These are phyloP conservation scores for Trichonephila clavipes DNA, from an alignment of 1,140 invertebrate species.

Conservation along the genomic window DNA sequence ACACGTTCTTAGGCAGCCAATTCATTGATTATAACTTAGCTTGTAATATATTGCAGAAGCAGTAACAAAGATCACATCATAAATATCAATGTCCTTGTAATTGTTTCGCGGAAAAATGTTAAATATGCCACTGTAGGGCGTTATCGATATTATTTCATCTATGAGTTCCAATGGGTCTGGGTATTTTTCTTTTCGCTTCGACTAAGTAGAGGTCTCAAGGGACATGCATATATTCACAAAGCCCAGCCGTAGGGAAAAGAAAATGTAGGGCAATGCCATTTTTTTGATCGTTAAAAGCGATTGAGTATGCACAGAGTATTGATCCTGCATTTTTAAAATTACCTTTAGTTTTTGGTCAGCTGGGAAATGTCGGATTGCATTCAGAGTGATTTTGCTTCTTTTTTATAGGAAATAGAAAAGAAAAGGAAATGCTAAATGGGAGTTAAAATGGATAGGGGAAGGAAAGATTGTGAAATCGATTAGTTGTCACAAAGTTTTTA, in stretches of 20 bases:
- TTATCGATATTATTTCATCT: constrained; percentile 36
- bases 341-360: neutral
- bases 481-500: neutral
- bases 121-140: constrained; percentile 28
- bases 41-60: neutral
- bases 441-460: neutral
- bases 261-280: constrained; percentile 13
- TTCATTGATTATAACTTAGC: neutral
- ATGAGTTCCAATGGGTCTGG: constrained; percentile 10
- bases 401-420: neutral
- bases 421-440: neutral
- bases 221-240: constrained; percentile 36
- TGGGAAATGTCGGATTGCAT: neutral
- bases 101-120: neutral
- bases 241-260: neutral
- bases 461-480: neutral
- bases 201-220: constrained; percentile 7
- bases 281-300: neutral
- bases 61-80: neutral
- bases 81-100: neutral
- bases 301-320: neutral
- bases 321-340: neutral
- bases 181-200: neutral
- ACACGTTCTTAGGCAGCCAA: neutral
- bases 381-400: neutral